A percentile compares a stretch with the other conserved stretches of the same genome.
Evolutionary conservation across 2,888 invertebrate genomes (phyloP).

Genomic region (Oasisia sp.): DNA sequence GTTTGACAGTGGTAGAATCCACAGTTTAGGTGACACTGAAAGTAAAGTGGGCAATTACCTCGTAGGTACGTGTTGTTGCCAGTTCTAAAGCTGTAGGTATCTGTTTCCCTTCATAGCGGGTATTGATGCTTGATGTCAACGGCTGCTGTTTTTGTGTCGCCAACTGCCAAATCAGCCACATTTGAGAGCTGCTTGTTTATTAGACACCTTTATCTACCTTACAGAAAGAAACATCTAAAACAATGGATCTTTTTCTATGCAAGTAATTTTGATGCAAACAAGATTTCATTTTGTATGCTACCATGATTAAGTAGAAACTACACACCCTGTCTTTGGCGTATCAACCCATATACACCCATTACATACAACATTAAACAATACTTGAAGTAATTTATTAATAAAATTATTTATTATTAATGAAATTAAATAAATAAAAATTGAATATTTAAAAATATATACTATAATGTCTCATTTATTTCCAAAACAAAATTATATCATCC

Average conservation of each 20-base stretch:
- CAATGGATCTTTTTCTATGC: background rate
- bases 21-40: background rate
- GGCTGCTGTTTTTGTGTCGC: background rate
- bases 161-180: background rate
- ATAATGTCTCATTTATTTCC: background rate
- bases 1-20: background rate
- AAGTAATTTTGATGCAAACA: background rate
- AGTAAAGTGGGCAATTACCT: background rate
- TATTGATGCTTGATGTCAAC: background rate
- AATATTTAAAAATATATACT: too few species aligned
- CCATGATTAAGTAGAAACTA: background rate
- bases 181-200: background rate
- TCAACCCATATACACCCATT: background rate
- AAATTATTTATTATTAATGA: too few species aligned
- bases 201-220: background rate
- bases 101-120: background rate
- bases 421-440: too few species aligned
- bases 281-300: background rate
- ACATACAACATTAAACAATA: too few species aligned
- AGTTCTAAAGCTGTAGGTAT: background rate
- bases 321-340: background rate
- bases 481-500: background rate
- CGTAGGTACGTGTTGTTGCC: background rate
- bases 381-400: too few species aligned
- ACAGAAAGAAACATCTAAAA: background rate